These are phyloP conservation scores for Pseudopipra pipra DNA, from an alignment of 2,113 vertebrate genomes.

Conservation along the genomic window DNA sequence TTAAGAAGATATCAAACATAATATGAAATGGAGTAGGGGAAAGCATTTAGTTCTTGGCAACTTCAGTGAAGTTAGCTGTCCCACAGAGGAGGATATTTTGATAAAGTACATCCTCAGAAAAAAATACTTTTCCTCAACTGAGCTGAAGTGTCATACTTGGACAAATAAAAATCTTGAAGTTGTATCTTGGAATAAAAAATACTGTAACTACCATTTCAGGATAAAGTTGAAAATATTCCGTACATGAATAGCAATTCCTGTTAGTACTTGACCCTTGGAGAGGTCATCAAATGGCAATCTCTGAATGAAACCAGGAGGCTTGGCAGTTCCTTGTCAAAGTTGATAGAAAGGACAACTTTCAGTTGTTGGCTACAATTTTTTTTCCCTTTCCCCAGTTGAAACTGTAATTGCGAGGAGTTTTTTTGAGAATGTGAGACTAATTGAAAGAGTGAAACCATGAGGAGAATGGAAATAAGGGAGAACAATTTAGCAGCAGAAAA, in stretches of 20 bases:
- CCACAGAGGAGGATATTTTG: background rate
- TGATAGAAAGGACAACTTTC: conserved; percentile 5
- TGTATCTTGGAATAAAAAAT: background rate
- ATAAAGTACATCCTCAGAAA: background rate
- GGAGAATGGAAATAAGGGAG: background rate
- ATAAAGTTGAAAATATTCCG: background rate
- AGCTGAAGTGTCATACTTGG: background rate
- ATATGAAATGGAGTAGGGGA: background rate
- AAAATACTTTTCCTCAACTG: background rate
- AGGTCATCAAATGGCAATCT: background rate
- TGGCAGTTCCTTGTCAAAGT: background rate
- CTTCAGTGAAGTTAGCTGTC: background rate
- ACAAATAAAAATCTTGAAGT: background rate
- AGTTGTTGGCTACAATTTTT: background rate
- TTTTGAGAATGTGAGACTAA: background rate
- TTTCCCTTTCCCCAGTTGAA: background rate
- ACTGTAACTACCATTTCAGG: background rate
- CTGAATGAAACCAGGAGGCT: background rate
- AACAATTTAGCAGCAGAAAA: background rate
- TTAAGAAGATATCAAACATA: background rate
- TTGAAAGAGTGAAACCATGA: background rate
- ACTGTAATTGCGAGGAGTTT: background rate
- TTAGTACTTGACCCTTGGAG: conserved; percentile 21
- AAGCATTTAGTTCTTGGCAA: background rate
- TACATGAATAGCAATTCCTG: background rate